Evolutionary conservation across 2,797 vertebrate species (phyloP).

Genomic region (Megaceryle alcyon): DNA sequence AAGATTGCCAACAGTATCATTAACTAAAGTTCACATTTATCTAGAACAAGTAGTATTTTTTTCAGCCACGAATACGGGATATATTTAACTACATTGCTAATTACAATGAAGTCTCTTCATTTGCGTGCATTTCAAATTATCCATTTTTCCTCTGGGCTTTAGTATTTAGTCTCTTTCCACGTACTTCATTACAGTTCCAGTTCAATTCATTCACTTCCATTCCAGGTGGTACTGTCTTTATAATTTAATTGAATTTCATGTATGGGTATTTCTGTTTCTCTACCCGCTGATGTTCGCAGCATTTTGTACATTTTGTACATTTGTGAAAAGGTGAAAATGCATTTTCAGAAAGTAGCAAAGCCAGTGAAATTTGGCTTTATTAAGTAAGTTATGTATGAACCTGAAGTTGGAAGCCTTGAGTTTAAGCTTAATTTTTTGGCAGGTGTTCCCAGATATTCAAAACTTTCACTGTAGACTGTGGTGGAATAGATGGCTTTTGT

Average conservation of each 20-base stretch:
- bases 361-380: background rate
- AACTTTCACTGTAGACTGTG: background rate
- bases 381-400: background rate
- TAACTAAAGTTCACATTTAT: constrained; percentile 38
- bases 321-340: background rate
- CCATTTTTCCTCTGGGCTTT: constrained; percentile 10
- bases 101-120: constrained; percentile 5
- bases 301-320: background rate
- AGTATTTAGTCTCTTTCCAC: background rate
- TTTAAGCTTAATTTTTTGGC: background rate
- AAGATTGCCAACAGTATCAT: background rate
- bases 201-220: background rate
- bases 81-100: constrained; percentile 13
- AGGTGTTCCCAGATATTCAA: background rate
- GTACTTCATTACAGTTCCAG: background rate
- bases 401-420: background rate
- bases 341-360: background rate
- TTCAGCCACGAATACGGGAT: background rate
- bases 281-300: background rate
- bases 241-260: background rate
- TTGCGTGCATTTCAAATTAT: background rate
- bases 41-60: constrained; percentile 6
- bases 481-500: background rate
- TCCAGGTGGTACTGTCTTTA: background rate
- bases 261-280: background rate